Evolutionary conservation across 2,888 invertebrate species (phyloP), one percentile per base, ranked within the genome.

Genomic region (Dasysyrphus albostriatus): DNA sequence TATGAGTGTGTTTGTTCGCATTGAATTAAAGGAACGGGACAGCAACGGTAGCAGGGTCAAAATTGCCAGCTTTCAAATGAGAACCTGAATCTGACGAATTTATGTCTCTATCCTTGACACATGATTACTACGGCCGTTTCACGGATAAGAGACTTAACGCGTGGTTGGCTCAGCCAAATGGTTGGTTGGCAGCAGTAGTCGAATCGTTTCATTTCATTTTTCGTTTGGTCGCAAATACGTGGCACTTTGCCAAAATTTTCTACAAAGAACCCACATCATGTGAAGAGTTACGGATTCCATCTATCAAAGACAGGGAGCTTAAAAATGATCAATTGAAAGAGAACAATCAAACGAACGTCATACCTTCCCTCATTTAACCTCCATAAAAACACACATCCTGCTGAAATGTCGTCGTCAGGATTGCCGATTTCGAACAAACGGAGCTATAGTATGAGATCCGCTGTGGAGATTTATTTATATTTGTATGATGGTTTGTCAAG

Each of bases 101-200:
- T 85, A 85, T 85, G 84, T 82, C 76, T 70, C 61, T 72, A 82
- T 82, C 73, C 84, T 82, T 82, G 84, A 85, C 84, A 85, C 81
- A 73, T 84, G 84, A 81, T 85, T 85, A 85, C 72, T 76, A 69
- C 76, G 56, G 73, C 47, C 76, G 67, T 59, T 69, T 59, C 47
- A 61, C 44, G 73, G 84, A 84, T 84, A 76, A 81, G 76, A 81
- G 84, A 82, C 81, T 69, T 81, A 73, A 72, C 72, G 82, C 73
- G 84, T 83, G 80, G 80, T 74, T 83, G 74, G 39, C 34, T 61
- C 37, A 69, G 42, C 74, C 69, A 80, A 80, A 65, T 24, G 8
- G n/a, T 34, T 14, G 32, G 0, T 1, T 65, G 10, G 16, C 12
- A 12, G 14, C 3, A 5, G 5, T 42, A 42, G 3, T 37, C 9